Evolutionary conservation across 2,888 invertebrate genomes (phyloP), one percentile per base, ranked within the genome.

Genomic region (Trachelus troglodyta): DNA sequence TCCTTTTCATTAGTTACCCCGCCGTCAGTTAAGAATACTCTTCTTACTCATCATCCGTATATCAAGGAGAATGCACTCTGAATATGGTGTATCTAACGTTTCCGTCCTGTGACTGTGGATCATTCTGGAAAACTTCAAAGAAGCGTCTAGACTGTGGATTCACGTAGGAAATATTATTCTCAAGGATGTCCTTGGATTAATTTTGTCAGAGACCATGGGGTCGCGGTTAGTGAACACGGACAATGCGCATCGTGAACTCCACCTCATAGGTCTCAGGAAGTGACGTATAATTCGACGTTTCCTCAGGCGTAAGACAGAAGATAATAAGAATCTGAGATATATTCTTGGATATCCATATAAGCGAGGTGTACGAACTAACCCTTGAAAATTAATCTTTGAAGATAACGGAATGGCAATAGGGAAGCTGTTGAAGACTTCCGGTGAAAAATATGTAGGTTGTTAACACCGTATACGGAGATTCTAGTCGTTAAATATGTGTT

Each of bases 161-260:
- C 56, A 56, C 56, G 23, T 23, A 56, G 56, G 56, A 23, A 23
- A 23, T 56, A 56, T 56, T 56, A 56, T 56, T 56, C 56, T 56
- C 56, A 56, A 56, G 56, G 56, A 56, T 56, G 56, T 56, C 56
- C 56, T 56, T 56, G 56, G 56, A 56, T 40, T 15, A 23, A 56
- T 56, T 56, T 23, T 56, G 56, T 56, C 56, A 23, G 56, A 56
- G 89, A 87, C 87, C 83, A 84, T 85, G 84, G 86, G 89, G 89
- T 87, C 86, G 86, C 90, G 88, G 86, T 85, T 76, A 76, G 81
- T 86, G 88, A 88, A 75, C 89, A 89, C 87, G 81, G 82, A 90
- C 89, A 90, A 90, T 90, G 84, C 56, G 75, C 74, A 81, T 86
- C 86, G 85, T 87, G 86, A 87, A 86, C 87, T 88, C 82, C 79